Evolutionary conservation across 2,113 vertebrate species (phyloP).

Genomic region (Hippoglossus stenolepis): DNA sequence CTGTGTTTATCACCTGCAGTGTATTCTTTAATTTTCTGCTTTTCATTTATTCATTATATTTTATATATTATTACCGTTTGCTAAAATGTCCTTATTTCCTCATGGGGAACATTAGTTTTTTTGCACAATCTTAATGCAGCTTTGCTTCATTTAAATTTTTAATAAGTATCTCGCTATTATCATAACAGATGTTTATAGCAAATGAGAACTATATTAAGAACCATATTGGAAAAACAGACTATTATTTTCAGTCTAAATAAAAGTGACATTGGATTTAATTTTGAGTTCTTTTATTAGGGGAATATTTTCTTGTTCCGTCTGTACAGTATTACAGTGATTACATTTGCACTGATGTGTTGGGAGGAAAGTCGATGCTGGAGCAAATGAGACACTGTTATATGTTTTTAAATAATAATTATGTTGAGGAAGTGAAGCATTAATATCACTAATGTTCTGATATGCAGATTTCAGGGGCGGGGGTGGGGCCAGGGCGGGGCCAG

Average conservation of each 20-base stretch:
- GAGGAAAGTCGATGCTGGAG: not conserved
- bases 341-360: conserved; percentile 4
- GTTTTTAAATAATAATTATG: not conserved
- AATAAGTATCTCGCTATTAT: conserved; percentile 55
- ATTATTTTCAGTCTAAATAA: conserved; percentile 37
- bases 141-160: conserved; percentile 64
- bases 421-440: not conserved
- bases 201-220: conserved; percentile 39
- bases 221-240: conserved; percentile 12
- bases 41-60: conserved; percentile 52
- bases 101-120: conserved; percentile 42
- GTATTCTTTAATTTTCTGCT: conserved; percentile 41
- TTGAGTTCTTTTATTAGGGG: not conserved
- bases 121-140: conserved; percentile 23
- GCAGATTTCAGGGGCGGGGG: not conserved
- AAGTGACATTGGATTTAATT: conserved; percentile 19
- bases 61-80: conserved; percentile 37
- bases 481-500: no score
- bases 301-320: conserved; percentile 23
- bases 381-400: not conserved
- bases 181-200: conserved; percentile 48
- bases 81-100: conserved; percentile 44
- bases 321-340: conserved; percentile 19
- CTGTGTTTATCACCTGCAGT: conserved; percentile 23
- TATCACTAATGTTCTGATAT: not conserved